Evolutionary conservation across 1,140 invertebrate genomes (phyloP), one percentile per base, ranked within the genome.

Genomic region (Coptotermes formosanus): DNA sequence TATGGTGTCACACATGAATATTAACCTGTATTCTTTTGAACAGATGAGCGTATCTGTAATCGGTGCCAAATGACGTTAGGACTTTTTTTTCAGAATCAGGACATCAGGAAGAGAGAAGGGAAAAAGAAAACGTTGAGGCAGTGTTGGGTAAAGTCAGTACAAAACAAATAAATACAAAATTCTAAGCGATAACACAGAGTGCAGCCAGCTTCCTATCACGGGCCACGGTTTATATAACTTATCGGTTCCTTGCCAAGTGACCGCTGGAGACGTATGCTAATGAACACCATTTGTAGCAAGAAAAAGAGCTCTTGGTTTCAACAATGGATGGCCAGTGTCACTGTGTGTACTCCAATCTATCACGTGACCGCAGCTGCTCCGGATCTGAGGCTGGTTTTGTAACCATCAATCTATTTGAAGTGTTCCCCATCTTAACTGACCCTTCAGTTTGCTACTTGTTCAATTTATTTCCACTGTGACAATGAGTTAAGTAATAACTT

Each of bases 321-420:
- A 75, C 64, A 75, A 75, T 75, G 64, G 64, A 75, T 75, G 64
- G 64, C 25, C 64, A 75, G 64, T 30, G 64, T 75, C 64, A 75
- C 25, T 30, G n/a, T 30, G n/a, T 30, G 25, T 75, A 30, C 64
- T 75, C n/a, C 64, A 75, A 75, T 75, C 64, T 75, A 75, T 75
- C 64, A 75, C 64, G 25, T 75, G 64, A 75, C 64, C 64, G 64
- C 64, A 75, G 25, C 25, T 75, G 64, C 64, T 75, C 25, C n/a
- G 64, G 25, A 75, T 30, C 64, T 30, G 64, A 25, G 64, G n/a
- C n/a, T 14, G 64, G 64, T 75, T 75, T 75, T 75, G 64, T 75
- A 75, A 75, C 64, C 64, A 75, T 75, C 64, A 75, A 75, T 75
- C 64, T 75, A 30, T 75, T 75, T 75, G 64, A 75, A 75, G 64